These are phyloP conservation scores for Acanthopleura granulata DNA, from an alignment of 2,888 invertebrate species.

Conservation along the genomic window DNA sequence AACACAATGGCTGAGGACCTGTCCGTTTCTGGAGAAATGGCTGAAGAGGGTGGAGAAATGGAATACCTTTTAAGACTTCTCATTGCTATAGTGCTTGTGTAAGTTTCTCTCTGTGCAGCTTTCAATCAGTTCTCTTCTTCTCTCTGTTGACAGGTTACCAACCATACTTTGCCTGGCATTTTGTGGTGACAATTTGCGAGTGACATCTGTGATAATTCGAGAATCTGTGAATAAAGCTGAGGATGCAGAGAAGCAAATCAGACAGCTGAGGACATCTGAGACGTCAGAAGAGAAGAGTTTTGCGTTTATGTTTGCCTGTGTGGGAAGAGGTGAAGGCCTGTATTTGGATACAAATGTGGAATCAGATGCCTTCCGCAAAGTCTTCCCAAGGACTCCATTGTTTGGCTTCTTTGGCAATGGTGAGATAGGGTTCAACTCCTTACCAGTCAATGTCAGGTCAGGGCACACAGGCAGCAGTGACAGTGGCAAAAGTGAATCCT, in stretches of 20 bases:
- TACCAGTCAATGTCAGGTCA: constrained; percentile 20
- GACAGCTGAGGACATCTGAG: constrained; percentile 42
- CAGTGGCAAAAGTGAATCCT: not conserved
- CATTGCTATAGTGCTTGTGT: no score
- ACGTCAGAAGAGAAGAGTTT: constrained; percentile 52
- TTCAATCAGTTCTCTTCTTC: not conserved
- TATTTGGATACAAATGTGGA: constrained; percentile 66
- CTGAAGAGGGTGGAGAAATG: no score
- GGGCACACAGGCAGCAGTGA: not conserved
- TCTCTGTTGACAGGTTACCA: constrained; percentile 33
- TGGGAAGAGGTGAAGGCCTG: constrained; percentile 66
- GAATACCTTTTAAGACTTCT: no score
- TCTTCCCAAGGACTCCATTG: constrained; percentile 70
- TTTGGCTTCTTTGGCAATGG: constrained; percentile 72
- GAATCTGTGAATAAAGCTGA: constrained; percentile 33
- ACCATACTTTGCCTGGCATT: constrained; percentile 43
- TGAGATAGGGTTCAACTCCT: constrained; percentile 68
- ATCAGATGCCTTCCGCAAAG: constrained; percentile 64
- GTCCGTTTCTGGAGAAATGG: no score
- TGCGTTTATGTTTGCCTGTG: constrained; percentile 71
- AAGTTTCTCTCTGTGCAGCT: no score
- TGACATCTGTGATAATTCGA: constrained; percentile 48
- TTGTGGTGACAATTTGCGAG: constrained; percentile 45
- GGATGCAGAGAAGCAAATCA: constrained; percentile 43
- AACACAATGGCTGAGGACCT: no score